These are phyloP conservation scores for Drosophila kepulauana DNA, from an alignment of 1,140 invertebrate species.

Conservation along the genomic window DNA sequence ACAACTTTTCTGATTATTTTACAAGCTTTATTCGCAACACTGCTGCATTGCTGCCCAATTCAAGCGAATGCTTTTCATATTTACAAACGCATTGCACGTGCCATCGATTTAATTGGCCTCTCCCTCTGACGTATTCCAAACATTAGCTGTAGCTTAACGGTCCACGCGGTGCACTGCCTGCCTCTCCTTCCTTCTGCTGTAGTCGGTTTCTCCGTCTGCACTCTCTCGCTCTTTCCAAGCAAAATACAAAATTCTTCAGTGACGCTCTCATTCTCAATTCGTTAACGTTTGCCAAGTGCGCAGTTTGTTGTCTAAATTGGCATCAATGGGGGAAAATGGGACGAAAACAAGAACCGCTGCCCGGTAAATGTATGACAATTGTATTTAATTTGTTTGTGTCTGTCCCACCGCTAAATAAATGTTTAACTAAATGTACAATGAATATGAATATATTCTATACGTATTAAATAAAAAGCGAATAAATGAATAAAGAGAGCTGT, in stretches of 20 bases:
- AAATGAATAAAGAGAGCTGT: slow-evolving; percentile 89
- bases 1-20: too few species aligned
- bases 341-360: slow-evolving; percentile 33
- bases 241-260: background rate
- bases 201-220: background rate
- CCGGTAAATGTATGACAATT: slow-evolving; percentile 38
- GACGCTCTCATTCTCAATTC: slow-evolving; percentile 55
- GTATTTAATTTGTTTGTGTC: slow-evolving; percentile 42
- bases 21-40: background rate
- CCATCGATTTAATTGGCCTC: slow-evolving; percentile 23
- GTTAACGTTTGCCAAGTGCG: slow-evolving; percentile 73
- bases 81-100: slow-evolving; percentile 29
- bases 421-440: slow-evolving; percentile 42
- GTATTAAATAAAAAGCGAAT: slow-evolving; percentile 74
- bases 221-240: background rate
- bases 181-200: background rate
- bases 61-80: slow-evolving; percentile 16
- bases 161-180: slow-evolving; percentile 4
- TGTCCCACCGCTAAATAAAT: slow-evolving; percentile 33
- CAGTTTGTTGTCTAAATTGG: slow-evolving; percentile 68
- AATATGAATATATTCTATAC: slow-evolving; percentile 13
- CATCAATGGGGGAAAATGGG: slow-evolving; percentile 30
- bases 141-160: slow-evolving; percentile 7
- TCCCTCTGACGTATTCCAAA: slow-evolving; percentile 8
- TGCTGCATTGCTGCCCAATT: slow-evolving; percentile 5